phyloP scores from a whole-genome alignment of 2,797 vertebrate genomes.

The Tenualosa thibaudeaui region DNA sequence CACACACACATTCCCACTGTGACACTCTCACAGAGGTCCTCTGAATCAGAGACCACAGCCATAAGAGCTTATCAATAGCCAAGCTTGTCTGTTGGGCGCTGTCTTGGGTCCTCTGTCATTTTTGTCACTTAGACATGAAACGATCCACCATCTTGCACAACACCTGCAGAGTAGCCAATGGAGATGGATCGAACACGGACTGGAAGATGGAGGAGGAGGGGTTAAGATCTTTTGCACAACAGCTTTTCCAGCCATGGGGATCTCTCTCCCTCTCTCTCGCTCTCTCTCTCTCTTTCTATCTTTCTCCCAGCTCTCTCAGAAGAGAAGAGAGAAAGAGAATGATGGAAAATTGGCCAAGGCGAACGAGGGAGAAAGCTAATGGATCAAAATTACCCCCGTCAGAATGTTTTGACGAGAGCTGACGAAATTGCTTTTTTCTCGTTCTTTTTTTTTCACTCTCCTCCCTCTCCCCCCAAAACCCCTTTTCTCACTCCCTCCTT shows the following conservation, averaged over 20 bases:
- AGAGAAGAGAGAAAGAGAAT: conserved; percentile 65
- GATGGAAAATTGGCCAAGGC: conserved; percentile 73
- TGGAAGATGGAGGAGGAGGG: conserved; percentile 58
- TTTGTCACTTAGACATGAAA: conserved; percentile 42
- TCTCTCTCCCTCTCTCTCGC: conserved; percentile 51
- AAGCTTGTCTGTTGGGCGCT: conserved; percentile 43
- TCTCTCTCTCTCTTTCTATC: conserved; percentile 18
- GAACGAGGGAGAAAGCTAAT: conserved; percentile 75
- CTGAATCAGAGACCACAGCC: conserved; percentile 28
- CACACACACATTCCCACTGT: conserved; percentile 40
- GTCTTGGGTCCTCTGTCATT: conserved; percentile 34
- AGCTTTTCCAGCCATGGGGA: conserved; percentile 67
- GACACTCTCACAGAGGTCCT: conserved; percentile 38
- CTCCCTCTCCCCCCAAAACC: conserved; percentile 27
- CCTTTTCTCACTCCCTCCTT: conserved; percentile 33
- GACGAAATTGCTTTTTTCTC: conserved; percentile 73
- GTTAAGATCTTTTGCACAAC: conserved; percentile 63
- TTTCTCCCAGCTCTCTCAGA: conserved; percentile 11
- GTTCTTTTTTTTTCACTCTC: conserved; percentile 33
- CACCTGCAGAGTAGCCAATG: conserved; percentile 41
- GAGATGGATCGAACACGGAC: conserved; percentile 42
- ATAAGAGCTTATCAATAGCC: conserved; percentile 36
- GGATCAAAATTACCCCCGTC: conserved; percentile 80
- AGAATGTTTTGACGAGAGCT: conserved; percentile 79
- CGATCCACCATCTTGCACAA: conserved; percentile 42